Percentiles rank a stretch among this genome's conserved stretches.
Conservation (phyloP, 2,797 vertebrate species). For the Falco concolor region DNA sequence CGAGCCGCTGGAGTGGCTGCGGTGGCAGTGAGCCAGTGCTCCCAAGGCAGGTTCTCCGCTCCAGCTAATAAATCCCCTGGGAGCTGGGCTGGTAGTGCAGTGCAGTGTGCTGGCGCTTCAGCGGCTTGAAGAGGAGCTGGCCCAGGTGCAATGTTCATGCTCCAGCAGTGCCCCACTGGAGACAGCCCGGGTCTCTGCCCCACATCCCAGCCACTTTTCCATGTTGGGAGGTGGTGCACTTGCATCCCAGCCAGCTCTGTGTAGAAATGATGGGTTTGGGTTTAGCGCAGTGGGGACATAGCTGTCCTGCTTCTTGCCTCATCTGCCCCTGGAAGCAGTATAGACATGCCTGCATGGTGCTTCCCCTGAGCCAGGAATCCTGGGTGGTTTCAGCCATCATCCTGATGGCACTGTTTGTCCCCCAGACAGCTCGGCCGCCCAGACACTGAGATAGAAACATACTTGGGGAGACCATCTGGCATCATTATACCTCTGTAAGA, state of each 20-base stretch:
- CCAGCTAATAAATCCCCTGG: neutral
- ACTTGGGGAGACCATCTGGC: neutral
- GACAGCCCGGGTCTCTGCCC: neutral
- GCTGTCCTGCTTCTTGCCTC: neutral
- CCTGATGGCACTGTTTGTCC: neutral
- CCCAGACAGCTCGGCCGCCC: neutral
- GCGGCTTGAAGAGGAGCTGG: neutral
- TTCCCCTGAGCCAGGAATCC: neutral
- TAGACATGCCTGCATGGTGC: neutral
- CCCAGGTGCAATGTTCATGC: neutral
- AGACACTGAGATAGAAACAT: neutral
- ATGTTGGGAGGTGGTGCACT: fast-evolving
- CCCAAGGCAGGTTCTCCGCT: neutral
- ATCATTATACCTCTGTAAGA: neutral
- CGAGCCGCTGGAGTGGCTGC: neutral
- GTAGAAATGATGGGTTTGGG: neutral
- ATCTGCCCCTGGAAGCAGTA: neutral
- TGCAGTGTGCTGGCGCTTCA: neutral
- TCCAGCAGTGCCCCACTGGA: neutral
- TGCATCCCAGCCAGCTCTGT: neutral
- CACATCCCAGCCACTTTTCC: neutral
- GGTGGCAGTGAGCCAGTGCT: neutral
- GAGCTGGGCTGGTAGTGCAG: neutral
- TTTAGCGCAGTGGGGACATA: neutral
- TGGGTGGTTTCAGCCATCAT: neutral